Percentiles rank a stretch among this genome's conserved stretches.
phyloP scores from a whole-genome alignment of 2,888 invertebrate species.

The Volucella zonaria region DNA sequence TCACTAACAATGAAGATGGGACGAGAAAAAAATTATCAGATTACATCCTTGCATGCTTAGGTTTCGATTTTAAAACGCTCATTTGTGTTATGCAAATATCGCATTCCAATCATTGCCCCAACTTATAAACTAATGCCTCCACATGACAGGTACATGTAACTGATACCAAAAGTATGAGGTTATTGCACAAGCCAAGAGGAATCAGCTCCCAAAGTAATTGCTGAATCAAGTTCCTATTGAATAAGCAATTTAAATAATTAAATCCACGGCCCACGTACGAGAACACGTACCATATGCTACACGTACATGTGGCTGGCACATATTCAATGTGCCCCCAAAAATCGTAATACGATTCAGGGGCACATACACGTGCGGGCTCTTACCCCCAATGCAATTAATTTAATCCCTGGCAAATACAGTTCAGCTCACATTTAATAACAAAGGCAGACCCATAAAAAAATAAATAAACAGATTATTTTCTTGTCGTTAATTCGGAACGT shows the following conservation, averaged over 20 bases:
- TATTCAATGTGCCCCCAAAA: conserved; percentile 18
- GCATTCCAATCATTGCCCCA: conserved; percentile 29
- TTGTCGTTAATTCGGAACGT: conserved; percentile 69
- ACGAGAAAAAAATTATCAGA: conserved; percentile 16
- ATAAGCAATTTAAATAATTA: conserved; percentile 63
- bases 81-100: conserved; percentile 37
- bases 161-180: neutral
- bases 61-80: conserved; percentile 34
- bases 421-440: conserved; percentile 41
- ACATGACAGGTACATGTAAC: conserved; percentile 1
- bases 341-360: conserved; percentile 45
- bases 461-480: conserved; percentile 72
- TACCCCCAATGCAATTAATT: conserved; percentile 62
- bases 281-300: conserved; percentile 18
- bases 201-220: conserved; percentile 54
- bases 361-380: conserved; percentile 51
- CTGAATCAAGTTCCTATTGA: conserved; percentile 36
- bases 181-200: neutral
- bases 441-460: conserved; percentile 51
- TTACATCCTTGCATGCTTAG: conserved; percentile 28
- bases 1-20: conserved; percentile 22
- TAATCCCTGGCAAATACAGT: conserved; percentile 42
- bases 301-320: conserved; percentile 31
- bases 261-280: neutral
- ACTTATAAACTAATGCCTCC: conserved; percentile 36